Base-by-base conservation (phyloP, 1,140 invertebrate species). In the Wasmannia auropunctata region DNA sequence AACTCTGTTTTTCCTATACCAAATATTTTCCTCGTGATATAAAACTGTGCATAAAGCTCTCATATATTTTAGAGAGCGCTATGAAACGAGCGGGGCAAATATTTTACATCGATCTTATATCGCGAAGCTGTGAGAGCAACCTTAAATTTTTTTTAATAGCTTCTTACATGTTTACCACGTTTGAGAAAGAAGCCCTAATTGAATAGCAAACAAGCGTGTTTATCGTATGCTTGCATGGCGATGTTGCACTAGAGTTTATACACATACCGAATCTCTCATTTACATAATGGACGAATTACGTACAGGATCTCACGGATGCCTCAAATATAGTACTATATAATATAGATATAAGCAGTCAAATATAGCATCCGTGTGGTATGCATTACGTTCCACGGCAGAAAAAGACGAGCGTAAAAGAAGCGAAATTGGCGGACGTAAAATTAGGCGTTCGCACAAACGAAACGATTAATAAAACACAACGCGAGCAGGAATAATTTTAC, bases 381-480 rank as follows among this genome's bases (percentile, higher is more conserved):
- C 25, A 40, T 67, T 65, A 49, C 19, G 6, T 31, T 43, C 3
- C 25, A 34, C n/a, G 7, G 7, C 8, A 16, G 31, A 34, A 65
- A 58, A 51, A 34, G 19, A 49, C n/a, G 5, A 22, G 8, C 19
- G 19, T 4, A n/a, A 76, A 31, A 77, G n/a, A 74, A 63, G n/a
- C 14, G n/a, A 14, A 28, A 67, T 14, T 54, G 37, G 14, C 28
- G 43, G n/a, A 51, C 10, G 60, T n/a, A 19, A 80, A 69, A 80
- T 67, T 49, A 80, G 25, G 16, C 2, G 37, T 51, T 72, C 46
- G 28, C 79, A n/a, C 22, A 25, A 43, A n/a, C 6, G n/a, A 58
- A 43, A 58, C 8, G 34, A 83, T 83, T 83, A 81, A 81, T 81
- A 83, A 83, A 83, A 72, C 49, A 54, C 40, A 40, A 70, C 25